These are phyloP conservation scores for Numida meleagris DNA, from an alignment of 2,113 vertebrate genomes.

Conservation along the genomic window DNA sequence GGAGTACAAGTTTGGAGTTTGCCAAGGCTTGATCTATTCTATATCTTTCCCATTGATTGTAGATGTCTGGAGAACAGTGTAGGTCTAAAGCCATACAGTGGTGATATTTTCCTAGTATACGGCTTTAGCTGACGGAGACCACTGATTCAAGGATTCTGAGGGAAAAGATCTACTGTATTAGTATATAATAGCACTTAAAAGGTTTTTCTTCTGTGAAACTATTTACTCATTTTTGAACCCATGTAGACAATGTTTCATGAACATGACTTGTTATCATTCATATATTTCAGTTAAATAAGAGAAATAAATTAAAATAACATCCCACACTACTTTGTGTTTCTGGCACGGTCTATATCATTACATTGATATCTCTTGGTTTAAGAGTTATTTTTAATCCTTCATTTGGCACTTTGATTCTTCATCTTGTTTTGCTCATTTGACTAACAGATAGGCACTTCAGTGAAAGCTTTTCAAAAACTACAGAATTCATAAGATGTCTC, in stretches of 20 bases:
- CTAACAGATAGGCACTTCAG: background rate
- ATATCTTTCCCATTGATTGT: background rate
- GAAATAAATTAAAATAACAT: background rate
- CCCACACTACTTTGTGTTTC: background rate
- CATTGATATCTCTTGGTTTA: background rate
- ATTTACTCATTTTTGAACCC: background rate
- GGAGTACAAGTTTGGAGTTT: background rate
- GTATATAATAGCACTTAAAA: background rate
- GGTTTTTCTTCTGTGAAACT: background rate
- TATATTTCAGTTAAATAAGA: background rate
- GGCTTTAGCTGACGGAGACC: background rate
- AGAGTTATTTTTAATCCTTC: background rate
- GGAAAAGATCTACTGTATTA: background rate
- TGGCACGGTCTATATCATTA: background rate
- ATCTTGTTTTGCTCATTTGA: background rate
- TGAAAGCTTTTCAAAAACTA: background rate
- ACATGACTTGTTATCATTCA: background rate
- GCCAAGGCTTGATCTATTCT: background rate
- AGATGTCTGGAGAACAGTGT: background rate
- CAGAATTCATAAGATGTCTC: background rate
- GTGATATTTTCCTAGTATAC: background rate
- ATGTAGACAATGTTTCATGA: background rate
- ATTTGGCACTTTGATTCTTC: background rate
- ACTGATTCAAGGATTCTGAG: background rate
- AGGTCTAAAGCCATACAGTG: accelerated